Evolutionary conservation across 2,797 vertebrate species (phyloP).

Genomic region (Trachops cirrhosus): DNA sequence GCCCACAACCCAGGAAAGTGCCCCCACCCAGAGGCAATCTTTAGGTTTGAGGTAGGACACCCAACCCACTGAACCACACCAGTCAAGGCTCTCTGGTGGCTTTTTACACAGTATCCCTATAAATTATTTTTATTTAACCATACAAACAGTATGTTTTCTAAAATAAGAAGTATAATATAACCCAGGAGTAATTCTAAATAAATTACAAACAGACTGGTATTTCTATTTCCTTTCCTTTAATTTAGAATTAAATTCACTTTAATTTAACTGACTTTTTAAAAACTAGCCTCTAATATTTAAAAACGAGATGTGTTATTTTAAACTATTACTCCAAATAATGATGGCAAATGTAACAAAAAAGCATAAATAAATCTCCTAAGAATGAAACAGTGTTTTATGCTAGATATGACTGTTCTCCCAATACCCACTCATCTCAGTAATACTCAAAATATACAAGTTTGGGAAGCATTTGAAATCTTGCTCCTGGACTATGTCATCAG

Average conservation of each 20-base stretch:
- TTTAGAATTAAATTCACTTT: slow-evolving; percentile 49
- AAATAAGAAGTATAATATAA: slow-evolving; percentile 45
- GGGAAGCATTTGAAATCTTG: neutral
- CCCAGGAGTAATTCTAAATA: slow-evolving; percentile 14
- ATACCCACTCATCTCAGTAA: neutral
- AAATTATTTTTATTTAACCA: slow-evolving; percentile 17
- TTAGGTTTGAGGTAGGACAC: too few relatives aligned
- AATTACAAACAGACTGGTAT: neutral
- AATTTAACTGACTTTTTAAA: slow-evolving; percentile 43
- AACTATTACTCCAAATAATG: slow-evolving; percentile 15
- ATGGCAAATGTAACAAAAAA: slow-evolving; percentile 14
- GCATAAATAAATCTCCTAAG: slow-evolving; percentile 8
- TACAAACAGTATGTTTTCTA: neutral
- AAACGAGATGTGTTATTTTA: neutral
- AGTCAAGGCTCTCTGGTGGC: neutral
- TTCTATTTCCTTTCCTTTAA: slow-evolving; percentile 50
- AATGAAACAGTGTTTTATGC: slow-evolving; percentile 11
- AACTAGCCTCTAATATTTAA: slow-evolving; percentile 17
- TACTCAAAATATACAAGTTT: slow-evolving; percentile 11
- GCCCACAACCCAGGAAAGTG: too few relatives aligned
- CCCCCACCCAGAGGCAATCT: too few relatives aligned
- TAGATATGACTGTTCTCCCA: slow-evolving; percentile 1
- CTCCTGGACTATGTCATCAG: neutral
- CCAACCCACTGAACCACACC: too few relatives aligned
- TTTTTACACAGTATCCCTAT: neutral